Percentiles rank a stretch among this genome's conserved stretches.
phyloP scores from a whole-genome alignment of 2,888 invertebrate species.

The Parnassius smintheus region DNA sequence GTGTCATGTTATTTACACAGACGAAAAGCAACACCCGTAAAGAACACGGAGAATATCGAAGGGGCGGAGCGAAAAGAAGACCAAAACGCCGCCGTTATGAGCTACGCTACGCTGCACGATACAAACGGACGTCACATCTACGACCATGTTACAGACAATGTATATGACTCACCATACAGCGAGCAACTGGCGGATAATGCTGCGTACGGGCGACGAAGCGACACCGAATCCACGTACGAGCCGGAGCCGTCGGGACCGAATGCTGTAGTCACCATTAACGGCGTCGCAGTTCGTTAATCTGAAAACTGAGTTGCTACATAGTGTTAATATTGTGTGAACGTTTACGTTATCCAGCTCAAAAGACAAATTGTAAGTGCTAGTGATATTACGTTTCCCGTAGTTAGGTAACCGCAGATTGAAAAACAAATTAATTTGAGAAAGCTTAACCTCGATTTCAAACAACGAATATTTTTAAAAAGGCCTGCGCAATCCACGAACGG shows the following conservation, averaged over 20 bases:
- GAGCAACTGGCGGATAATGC: conserved; percentile 77
- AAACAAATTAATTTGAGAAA: not conserved
- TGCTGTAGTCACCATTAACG: conserved; percentile 91
- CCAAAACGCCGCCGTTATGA: conserved; percentile 93
- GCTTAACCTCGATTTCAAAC: not conserved
- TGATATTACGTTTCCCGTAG: not conserved
- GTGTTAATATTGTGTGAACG: conserved; percentile 20
- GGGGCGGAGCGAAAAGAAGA: conserved; percentile 93
- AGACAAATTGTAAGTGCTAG: conserved; percentile 29
- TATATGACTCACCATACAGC: conserved; percentile 88
- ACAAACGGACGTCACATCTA: conserved; percentile 78
- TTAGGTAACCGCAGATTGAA: conserved; percentile 4
- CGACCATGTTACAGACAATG: conserved; percentile 83
- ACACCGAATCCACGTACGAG: conserved; percentile 80
- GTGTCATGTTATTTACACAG: conserved; percentile 57
- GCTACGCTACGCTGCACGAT: conserved; percentile 91
- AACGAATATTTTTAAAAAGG: too few species aligned
- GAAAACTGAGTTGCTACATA: conserved; percentile 11
- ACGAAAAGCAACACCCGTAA: conserved; percentile 91
- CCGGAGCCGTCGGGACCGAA: conserved; percentile 84
- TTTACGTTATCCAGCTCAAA: conserved; percentile 31
- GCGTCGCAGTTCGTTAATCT: conserved; percentile 90
- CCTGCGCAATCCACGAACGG: too few species aligned
- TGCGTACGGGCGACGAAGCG: conserved; percentile 69
- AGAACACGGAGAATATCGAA: conserved; percentile 93